Percentiles rank a stretch among this genome's conserved stretches.
These are phyloP conservation scores for Aurelia aurita DNA, from an alignment of 30 jellyfish, hydroid and myxozoan species.

Conservation along the genomic window DNA sequence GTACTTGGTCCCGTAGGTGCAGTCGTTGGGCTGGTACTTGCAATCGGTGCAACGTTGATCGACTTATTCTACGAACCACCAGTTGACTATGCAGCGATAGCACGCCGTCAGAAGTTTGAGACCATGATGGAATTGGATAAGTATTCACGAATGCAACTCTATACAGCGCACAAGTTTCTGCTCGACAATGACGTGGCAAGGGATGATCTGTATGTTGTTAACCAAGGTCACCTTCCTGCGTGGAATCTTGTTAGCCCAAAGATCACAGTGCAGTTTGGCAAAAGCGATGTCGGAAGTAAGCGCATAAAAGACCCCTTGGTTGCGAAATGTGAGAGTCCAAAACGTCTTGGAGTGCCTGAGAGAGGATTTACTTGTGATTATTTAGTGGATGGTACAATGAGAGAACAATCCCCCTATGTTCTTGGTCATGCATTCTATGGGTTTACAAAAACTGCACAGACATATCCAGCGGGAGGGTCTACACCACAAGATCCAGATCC, in stretches of 20 bases:
- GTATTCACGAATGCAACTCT: slow-evolving; percentile 26
- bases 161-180: neutral
- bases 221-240: slow-evolving; percentile 38
- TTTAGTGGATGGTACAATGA: slow-evolving; percentile 2
- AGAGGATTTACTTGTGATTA: slow-evolving; percentile 22
- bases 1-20: slow-evolving; percentile 34
- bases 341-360: neutral
- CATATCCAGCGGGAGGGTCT: neutral
- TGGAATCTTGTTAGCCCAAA: neutral
- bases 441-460: slow-evolving; percentile 3
- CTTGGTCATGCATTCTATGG: slow-evolving; percentile 40
- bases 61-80: slow-evolving; percentile 42
- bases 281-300: no score
- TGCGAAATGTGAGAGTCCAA: slow-evolving; percentile 30
- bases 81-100: slow-evolving; percentile 7
- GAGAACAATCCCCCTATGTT: neutral
- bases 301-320: neutral
- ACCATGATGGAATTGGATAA: slow-evolving; percentile 34
- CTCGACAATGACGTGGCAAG: slow-evolving; percentile 12
- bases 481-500: neutral
- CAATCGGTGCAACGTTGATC: slow-evolving; percentile 45
- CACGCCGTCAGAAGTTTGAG: neutral
- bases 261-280: slow-evolving; percentile 5
- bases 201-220: slow-evolving; percentile 31
- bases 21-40: slow-evolving; percentile 29